phyloP scores from a whole-genome alignment of 2,888 invertebrate species.

The Macrosoma leucophasiata region DNA sequence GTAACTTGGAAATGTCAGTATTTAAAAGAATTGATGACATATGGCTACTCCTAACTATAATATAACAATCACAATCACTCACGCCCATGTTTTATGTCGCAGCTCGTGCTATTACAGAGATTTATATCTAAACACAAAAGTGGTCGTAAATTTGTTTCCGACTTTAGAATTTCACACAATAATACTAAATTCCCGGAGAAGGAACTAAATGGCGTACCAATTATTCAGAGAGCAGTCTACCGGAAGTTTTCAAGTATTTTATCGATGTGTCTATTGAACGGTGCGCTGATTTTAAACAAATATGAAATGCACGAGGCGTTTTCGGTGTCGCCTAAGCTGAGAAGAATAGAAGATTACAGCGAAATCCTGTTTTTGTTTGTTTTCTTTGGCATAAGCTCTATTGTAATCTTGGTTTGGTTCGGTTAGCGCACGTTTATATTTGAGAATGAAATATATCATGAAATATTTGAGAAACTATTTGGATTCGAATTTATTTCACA shows the following conservation, averaged over 20 bases:
- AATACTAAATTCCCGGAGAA: constrained; percentile 45
- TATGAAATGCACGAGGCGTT: constrained; percentile 49
- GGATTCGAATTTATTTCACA: too few species aligned
- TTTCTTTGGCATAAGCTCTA: constrained; percentile 64
- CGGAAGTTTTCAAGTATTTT: constrained; percentile 68
- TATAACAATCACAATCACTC: constrained; percentile 48
- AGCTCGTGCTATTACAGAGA: constrained; percentile 64
- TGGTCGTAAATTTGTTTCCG: constrained; percentile 58
- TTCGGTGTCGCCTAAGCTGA: constrained; percentile 48
- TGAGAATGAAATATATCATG: too few species aligned
- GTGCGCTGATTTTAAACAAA: constrained; percentile 62
- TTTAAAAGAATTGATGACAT: constrained; percentile 39
- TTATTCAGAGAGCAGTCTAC: constrained; percentile 58
- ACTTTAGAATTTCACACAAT: constrained; percentile 52
- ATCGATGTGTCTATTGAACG: constrained; percentile 51
- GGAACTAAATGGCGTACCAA: constrained; percentile 68
- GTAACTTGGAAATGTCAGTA: constrained; percentile 18
- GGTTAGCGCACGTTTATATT: constrained; percentile 30
- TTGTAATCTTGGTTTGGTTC: constrained; percentile 41
- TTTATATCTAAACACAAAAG: constrained; percentile 59
- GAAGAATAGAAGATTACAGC: constrained; percentile 63
- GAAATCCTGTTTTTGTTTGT: constrained; percentile 75
- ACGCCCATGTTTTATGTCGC: constrained; percentile 43
- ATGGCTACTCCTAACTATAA: constrained; percentile 40
- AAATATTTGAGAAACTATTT: too few species aligned